Base-by-base conservation (phyloP, 30 jellyfish, hydroid and myxozoan species). In the Pseudorhiza aurosa region DNA sequence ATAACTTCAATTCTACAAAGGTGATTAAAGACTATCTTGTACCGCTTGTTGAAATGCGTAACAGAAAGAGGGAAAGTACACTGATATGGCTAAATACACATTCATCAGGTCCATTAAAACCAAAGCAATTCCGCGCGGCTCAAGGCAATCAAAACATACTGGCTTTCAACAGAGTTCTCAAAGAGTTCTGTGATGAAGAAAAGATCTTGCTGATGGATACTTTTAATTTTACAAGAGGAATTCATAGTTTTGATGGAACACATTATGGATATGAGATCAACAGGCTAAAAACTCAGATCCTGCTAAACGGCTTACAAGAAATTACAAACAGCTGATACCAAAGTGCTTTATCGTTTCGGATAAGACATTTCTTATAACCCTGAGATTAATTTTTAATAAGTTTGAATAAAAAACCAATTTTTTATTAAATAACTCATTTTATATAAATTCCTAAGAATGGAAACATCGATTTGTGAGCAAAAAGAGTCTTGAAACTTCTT, bases 231-330 rank as follows among this genome's bases (percentile, higher is more conserved):
- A 93, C 97, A n/a, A 44, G 68, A 47, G 99, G 97, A 49, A 72
- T 93, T 9, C 95, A 86, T 57, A 93, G 99, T 46, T 93, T 93
- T 77, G 99, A 93, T 82, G 97, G 99, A 12, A 93, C 99, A 5
- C 99, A 93, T 81, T 93, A 83, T 73, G 99, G 99, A 18, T 77
- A 71, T 68, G 88, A 83, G 33, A 45, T 93, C 14, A 93, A 93
- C 51, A 50, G 85, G 58, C 19, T 93, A 28, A 93, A 93, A 81
- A 70, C 76, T 4, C 90, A 86, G 26, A 28, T 93, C 12, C 73
- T 93, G 58, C 81, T 93, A 43, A 75, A 87, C 79, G 82, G 93
- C 17, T 49, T 89, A 39, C 40, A 42, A 37, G 84, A 75, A 43
- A 18, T 58, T 24, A 39, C 33, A 11, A 45, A 36, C 21, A 65